Percentiles rank a stretch among this genome's conserved stretches.
Evolutionary conservation across 2,888 invertebrate genomes (phyloP).

Genomic region (Leucophenga montana): DNA sequence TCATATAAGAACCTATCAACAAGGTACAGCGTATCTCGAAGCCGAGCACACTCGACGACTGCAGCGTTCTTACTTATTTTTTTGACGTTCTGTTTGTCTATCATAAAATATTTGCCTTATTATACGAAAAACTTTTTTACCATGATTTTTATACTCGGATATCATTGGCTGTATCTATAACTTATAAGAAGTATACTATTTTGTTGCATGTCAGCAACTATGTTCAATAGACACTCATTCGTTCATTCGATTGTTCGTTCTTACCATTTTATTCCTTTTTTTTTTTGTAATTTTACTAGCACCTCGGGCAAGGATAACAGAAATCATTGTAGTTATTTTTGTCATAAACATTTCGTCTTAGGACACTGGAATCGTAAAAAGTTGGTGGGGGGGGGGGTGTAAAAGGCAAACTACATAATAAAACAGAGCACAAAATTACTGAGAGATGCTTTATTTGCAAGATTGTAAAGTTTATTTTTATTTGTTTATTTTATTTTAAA

Average conservation of each 20-base stretch:
- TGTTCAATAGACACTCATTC: conserved; percentile 29
- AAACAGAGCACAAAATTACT: conserved; percentile 2
- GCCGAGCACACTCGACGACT: neutral
- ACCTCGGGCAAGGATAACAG: conserved; percentile 56
- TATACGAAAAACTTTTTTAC: conserved; percentile 61
- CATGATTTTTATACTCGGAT: conserved; percentile 9
- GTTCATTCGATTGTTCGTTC: neutral
- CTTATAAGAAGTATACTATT: neutral
- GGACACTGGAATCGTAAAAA: conserved; percentile 31
- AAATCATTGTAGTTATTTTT: conserved; percentile 46
- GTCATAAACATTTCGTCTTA: conserved; percentile 52
- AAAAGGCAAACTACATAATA: neutral
- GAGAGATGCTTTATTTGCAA: no score
- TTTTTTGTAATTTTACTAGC: conserved; percentile 52
- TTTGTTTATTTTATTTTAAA: no score
- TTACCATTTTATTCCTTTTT: conserved; percentile 10
- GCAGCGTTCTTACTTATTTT: neutral
- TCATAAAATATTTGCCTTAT: conserved; percentile 66
- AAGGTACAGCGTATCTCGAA: neutral
- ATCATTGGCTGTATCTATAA: neutral
- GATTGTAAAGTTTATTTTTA: no score
- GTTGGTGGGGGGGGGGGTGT: no score
- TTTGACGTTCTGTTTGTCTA: conserved; percentile 36
- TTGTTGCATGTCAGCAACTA: neutral
- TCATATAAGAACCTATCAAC: no score